phyloP scores from a whole-genome alignment of 2,797 vertebrate genomes.

The Bovichtus variegatus region DNA sequence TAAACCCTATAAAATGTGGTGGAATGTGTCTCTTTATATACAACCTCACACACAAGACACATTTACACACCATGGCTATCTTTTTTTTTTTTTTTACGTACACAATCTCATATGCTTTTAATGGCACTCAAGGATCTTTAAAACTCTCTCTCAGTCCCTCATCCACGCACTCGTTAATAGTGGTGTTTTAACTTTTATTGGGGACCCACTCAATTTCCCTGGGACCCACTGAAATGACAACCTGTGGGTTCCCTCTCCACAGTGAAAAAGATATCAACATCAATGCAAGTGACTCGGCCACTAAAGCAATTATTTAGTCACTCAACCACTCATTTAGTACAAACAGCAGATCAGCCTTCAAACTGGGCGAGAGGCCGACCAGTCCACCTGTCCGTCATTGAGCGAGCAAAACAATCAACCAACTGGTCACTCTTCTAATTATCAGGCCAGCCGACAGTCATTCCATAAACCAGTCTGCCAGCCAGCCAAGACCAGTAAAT shows the following conservation, averaged over 20 bases:
- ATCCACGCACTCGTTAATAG: neutral
- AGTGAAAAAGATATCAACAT: neutral
- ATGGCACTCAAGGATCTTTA: neutral
- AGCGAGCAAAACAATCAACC: neutral
- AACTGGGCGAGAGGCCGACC: neutral
- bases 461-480: slow-evolving; percentile 18
- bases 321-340: neutral
- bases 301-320: neutral
- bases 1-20: neutral
- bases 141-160: neutral
- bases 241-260: no score
- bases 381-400: neutral
- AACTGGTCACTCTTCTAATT: neutral
- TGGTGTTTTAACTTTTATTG: no score
- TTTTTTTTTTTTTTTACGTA: no score
- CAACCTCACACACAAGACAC: neutral
- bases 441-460: neutral
- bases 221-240: no score
- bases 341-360: neutral
- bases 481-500: slow-evolving; percentile 37
- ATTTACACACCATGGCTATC: neutral
- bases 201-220: no score
- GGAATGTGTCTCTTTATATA: neutral
- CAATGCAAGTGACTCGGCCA: neutral
- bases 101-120: neutral